Evolutionary conservation across 2,113 vertebrate species (phyloP), one percentile per base, ranked within the genome.

Genomic region (Oryzias celebensis): DNA sequence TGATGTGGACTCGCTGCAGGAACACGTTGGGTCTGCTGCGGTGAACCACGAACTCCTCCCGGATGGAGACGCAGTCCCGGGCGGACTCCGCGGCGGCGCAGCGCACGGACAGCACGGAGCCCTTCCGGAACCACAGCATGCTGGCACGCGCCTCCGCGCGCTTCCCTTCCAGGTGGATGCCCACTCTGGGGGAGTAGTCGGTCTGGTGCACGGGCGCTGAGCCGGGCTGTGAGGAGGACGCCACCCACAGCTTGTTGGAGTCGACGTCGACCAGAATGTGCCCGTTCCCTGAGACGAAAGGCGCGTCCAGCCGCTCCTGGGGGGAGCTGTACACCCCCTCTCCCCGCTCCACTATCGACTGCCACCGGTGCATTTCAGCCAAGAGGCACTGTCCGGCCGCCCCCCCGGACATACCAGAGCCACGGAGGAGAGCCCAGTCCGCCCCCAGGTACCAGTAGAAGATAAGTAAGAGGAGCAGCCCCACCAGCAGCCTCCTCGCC

Each of bases 1-100:
- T 83, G 48, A 98, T 71, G 77, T 94, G 92, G 78, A 99, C 84
- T 10, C 94, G 89, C 75, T 99, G 97, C 52, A 98, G 67, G n/a
- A 91, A 94, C 22, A 97, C 90, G 1, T 95, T 96, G 0, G 93
- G 92, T 8, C 95, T 91, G 78, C 94, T 93, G 1, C 96, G 91
- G 89, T 98, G 96, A 0, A 94, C 95, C 28, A 97, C 80, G 24
- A 96, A 92, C 81, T 98, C 97, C 86, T 98, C 95, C 12, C 94
- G 89, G 65, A 98, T 64, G 14, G 92, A 90, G 63, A 96, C 78
- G 12, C 97, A 98, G 65, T 95, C 94, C 8, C 85, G 88, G 56
- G 88, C 4, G 0, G 91, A 76, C 61, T 91, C 89, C 1, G 69
- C 65, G 0, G 13, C 54, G 4, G 65, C 53, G 41, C 96, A 98